Conservation (phyloP, 1,140 invertebrate genomes). For the Eueides isabella region DNA sequence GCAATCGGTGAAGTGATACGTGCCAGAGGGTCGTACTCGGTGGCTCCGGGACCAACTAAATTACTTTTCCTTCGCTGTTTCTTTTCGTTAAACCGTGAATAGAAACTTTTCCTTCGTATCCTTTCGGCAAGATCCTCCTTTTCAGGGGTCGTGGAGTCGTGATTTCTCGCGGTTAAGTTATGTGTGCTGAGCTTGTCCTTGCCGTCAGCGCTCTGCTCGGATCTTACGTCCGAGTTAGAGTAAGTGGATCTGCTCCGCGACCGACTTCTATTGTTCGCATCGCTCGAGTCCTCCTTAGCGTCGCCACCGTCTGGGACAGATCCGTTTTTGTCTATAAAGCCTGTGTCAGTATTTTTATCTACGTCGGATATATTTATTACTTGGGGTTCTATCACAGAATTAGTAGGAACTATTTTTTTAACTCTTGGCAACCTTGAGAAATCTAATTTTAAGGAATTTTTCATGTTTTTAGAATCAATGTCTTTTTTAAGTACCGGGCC, state of each 20-base stretch:
- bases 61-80: conserved; percentile 85
- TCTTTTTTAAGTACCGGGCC: conserved; percentile 61
- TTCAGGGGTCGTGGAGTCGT: conserved; percentile 71
- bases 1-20: conserved; percentile 66
- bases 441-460: conserved; percentile 86
- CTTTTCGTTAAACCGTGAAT: conserved; percentile 92
- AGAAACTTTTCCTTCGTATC: conserved; percentile 94
- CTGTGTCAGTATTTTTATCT: conserved; percentile 61
- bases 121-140: conserved; percentile 91
- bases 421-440: conserved; percentile 84
- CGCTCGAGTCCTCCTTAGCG: conserved; percentile 64
- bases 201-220: conserved; percentile 57
- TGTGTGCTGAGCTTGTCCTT: conserved; percentile 58
- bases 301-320: conserved; percentile 57
- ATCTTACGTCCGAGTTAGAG: conserved; percentile 72
- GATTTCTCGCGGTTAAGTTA: conserved; percentile 55
- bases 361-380: conserved; percentile 66
- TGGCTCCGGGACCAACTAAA: conserved; percentile 82
- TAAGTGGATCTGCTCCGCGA: conserved; percentile 70
- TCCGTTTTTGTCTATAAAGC: conserved; percentile 74
- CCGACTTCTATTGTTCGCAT: conserved; percentile 61
- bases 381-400: conserved; percentile 78
- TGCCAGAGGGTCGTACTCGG: conserved; percentile 77
- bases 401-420: conserved; percentile 81
- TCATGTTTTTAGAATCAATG: conserved; percentile 62